Conservation (phyloP, 35 echinoderm and acorn worm genomes). For the Patiria miniata region DNA sequence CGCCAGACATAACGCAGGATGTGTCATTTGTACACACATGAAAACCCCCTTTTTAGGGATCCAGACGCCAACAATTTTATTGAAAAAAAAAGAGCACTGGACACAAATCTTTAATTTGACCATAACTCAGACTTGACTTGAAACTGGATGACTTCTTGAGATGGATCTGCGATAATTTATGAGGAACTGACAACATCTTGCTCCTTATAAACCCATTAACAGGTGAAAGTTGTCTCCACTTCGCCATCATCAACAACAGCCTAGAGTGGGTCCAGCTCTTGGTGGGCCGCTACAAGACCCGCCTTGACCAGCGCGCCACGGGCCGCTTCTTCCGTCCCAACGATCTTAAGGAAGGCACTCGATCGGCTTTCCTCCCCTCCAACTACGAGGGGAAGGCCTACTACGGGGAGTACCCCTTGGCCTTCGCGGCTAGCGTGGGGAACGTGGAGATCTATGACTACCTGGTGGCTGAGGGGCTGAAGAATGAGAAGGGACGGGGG, state of each 20-base stretch:
- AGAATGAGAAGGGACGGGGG: slow-evolving; percentile 36
- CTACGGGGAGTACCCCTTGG: slow-evolving; percentile 90
- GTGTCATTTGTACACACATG: no score
- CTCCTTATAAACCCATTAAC: background rate
- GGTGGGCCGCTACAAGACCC: slow-evolving; percentile 44
- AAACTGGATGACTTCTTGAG: no score
- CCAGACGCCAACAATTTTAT: no score
- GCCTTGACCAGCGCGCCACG: slow-evolving; percentile 70
- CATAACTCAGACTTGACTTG: no score
- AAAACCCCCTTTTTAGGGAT: no score
- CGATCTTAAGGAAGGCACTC: slow-evolving; percentile 20
- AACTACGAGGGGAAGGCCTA: slow-evolving; percentile 67
- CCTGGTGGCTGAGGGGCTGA: slow-evolving; percentile 63
- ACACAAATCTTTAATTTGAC: no score
- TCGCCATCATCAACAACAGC: slow-evolving; percentile 91
- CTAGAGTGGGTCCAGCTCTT: slow-evolving; percentile 74
- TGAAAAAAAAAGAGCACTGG: no score
- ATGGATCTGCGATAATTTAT: no score
- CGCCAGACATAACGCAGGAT: no score
- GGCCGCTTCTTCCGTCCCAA: slow-evolving; percentile 86
- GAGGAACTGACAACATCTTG: no score
- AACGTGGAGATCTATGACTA: slow-evolving; percentile 88
- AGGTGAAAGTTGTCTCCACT: slow-evolving; percentile 85
- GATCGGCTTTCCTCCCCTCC: background rate
- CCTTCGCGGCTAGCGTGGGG: slow-evolving; percentile 86